These are phyloP conservation scores for Sebastes reedi DNA, from an alignment of 2,797 vertebrate species.

Conservation along the genomic window DNA sequence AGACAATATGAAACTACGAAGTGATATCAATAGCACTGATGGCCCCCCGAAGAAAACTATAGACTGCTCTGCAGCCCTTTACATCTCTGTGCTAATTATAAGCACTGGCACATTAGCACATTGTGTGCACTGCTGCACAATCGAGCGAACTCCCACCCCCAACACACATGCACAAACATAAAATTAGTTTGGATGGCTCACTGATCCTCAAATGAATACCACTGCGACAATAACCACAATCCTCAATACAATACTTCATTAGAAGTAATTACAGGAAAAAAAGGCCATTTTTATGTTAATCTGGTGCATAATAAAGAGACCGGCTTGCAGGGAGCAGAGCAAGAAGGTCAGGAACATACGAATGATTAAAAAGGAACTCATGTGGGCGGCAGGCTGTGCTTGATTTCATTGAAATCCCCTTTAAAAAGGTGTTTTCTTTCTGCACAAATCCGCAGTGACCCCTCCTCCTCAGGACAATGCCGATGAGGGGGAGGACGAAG, in stretches of 20 bases:
- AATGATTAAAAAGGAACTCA: slow-evolving; percentile 22
- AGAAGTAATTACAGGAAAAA: slow-evolving; percentile 37
- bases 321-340: slow-evolving; percentile 15
- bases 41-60: neutral
- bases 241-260: slow-evolving; percentile 32
- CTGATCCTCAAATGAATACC: slow-evolving; percentile 33
- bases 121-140: slow-evolving; percentile 44
- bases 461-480: slow-evolving; percentile 43
- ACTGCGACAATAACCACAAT: slow-evolving; percentile 29
- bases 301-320: slow-evolving; percentile 36
- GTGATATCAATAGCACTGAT: neutral
- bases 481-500: neutral
- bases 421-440: slow-evolving; percentile 35
- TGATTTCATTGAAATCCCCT: slow-evolving; percentile 12
- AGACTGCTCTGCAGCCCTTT: slow-evolving; percentile 13
- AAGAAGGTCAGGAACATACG: slow-evolving; percentile 16
- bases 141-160: slow-evolving; percentile 18
- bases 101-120: slow-evolving; percentile 37
- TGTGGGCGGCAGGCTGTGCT: slow-evolving; percentile 5
- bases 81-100: slow-evolving; percentile 43
- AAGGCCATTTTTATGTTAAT: slow-evolving; percentile 41
- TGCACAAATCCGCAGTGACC: slow-evolving; percentile 54
- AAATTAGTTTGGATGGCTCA: slow-evolving; percentile 41
- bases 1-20: neutral
- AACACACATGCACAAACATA: slow-evolving; percentile 19